A percentile compares a stretch with the other conserved stretches of the same genome.
Conservation (phyloP, 2,113 vertebrate genomes). For the Lepisosteus oculatus region DNA sequence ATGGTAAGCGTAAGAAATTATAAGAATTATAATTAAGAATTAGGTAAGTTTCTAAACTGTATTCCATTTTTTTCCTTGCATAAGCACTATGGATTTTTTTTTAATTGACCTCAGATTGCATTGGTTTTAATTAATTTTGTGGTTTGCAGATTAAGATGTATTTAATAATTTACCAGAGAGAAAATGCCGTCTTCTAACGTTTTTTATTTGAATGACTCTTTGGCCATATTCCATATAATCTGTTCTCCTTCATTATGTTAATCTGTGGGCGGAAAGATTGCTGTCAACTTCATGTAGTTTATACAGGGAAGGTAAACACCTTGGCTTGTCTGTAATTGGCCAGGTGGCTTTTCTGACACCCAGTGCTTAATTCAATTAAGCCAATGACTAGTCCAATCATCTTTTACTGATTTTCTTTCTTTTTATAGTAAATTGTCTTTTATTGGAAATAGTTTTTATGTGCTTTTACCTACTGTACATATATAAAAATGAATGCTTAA, state of each 20-base stretch:
- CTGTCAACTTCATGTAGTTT: conserved; percentile 77
- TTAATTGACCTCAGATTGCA: conserved; percentile 13
- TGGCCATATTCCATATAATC: conserved; percentile 80
- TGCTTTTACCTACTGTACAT: too few relatives aligned
- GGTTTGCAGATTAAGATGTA: conserved; percentile 34
- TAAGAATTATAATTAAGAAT: neutral
- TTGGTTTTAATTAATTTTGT: conserved; percentile 33
- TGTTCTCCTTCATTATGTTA: conserved; percentile 85
- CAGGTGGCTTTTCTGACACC: conserved; percentile 81
- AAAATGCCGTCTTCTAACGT: conserved; percentile 30
- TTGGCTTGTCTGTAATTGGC: conserved; percentile 81
- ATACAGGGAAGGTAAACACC: conserved; percentile 81
- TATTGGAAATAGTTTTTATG: neutral
- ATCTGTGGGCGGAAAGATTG: conserved; percentile 84
- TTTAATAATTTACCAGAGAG: conserved; percentile 39
- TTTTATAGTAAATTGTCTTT: conserved; percentile 39
- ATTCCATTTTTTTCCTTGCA: neutral
- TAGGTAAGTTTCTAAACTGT: too few relatives aligned
- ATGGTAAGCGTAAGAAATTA: neutral
- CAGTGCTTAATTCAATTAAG: conserved; percentile 98
- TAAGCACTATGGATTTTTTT: neutral
- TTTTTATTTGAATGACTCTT: conserved; percentile 54
- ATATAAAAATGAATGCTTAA: too few relatives aligned
- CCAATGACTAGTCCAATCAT: conserved; percentile 82
- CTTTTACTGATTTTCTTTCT: conserved; percentile 85